A percentile compares a stretch with the other conserved stretches of the same genome.
phyloP scores from a whole-genome alignment of 2,888 invertebrate genomes.

The Amblyjoppa fuscipennis region DNA sequence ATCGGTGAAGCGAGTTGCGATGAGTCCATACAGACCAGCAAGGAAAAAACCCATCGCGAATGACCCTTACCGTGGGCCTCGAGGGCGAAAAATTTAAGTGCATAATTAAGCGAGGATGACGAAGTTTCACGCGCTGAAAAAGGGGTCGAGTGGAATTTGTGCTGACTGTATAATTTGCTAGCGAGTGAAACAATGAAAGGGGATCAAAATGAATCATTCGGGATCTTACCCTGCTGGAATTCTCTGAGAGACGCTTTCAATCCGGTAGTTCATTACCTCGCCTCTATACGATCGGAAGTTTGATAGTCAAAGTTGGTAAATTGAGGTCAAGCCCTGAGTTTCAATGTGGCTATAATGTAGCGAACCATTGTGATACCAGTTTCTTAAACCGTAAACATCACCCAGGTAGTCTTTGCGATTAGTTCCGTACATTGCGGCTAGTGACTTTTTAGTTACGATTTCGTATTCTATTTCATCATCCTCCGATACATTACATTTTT shows the following conservation, averaged over 20 bases:
- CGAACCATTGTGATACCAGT: not conserved
- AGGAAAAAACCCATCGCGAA: conserved; percentile 8
- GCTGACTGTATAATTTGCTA: conserved; percentile 49
- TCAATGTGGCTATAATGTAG: not conserved
- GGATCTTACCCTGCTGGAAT: conserved; percentile 21
- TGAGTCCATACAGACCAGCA: conserved; percentile 23
- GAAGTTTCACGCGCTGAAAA: conserved; percentile 69
- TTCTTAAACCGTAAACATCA: not conserved
- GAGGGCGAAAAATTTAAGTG: conserved; percentile 81
- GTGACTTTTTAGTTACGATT: not conserved
- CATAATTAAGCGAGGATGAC: conserved; percentile 82
- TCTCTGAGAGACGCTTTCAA: not conserved
- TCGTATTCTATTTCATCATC: no score
- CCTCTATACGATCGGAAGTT: conserved; percentile 1
- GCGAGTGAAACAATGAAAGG: conserved; percentile 13
- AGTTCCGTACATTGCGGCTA: not conserved
- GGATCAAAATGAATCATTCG: conserved; percentile 22
- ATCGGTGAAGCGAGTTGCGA: conserved; percentile 27
- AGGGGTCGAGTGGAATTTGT: conserved; percentile 19
- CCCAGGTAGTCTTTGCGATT: not conserved
- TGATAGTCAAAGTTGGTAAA: conserved; percentile 11
- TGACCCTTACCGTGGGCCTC: conserved; percentile 59
- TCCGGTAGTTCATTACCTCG: not conserved
- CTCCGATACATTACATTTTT: not conserved
- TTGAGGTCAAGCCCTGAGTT: conserved; percentile 8